Percentiles rank a stretch among this genome's conserved stretches.
These are phyloP conservation scores for Cryptoleucopteryx plumbea DNA, from an alignment of 2,113 vertebrate genomes.

Conservation along the genomic window DNA sequence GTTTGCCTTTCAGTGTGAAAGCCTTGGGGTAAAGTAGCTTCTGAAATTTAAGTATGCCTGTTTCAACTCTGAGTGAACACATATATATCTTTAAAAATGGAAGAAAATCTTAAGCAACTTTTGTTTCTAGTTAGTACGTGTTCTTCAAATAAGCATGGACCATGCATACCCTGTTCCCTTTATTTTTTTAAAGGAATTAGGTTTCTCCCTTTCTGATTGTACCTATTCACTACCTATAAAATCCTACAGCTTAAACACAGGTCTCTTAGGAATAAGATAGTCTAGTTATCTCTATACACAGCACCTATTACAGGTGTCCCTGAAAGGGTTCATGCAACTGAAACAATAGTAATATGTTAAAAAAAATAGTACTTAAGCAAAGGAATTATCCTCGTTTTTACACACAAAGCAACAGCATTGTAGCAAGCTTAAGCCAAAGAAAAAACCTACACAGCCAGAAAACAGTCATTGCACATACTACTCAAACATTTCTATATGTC, in stretches of 20 bases:
- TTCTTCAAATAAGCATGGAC: not conserved
- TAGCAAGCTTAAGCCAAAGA: not conserved
- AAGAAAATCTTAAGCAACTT: not conserved
- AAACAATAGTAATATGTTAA: not conserved
- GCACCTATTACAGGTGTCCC: too few species aligned
- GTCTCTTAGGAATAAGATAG: not conserved
- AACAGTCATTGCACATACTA: not conserved
- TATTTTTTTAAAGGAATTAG: not conserved
- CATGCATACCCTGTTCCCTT: not conserved
- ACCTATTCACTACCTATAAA: not conserved
- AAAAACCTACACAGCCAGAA: not conserved
- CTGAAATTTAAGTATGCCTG: not conserved
- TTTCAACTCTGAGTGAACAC: not conserved
- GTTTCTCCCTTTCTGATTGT: not conserved
- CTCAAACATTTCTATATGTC: not conserved
- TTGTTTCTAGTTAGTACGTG: not conserved
- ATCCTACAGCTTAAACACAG: not conserved
- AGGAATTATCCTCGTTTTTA: not conserved
- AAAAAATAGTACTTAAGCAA: not conserved
- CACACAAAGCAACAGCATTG: not conserved
- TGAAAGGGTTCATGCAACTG: not conserved
- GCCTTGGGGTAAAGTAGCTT: not conserved
- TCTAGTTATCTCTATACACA: not conserved
- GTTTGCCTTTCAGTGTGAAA: not conserved
- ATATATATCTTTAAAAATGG: not conserved